Evolutionary conservation across 2,888 invertebrate species (phyloP).

Genomic region (Epicampocera succincta): DNA sequence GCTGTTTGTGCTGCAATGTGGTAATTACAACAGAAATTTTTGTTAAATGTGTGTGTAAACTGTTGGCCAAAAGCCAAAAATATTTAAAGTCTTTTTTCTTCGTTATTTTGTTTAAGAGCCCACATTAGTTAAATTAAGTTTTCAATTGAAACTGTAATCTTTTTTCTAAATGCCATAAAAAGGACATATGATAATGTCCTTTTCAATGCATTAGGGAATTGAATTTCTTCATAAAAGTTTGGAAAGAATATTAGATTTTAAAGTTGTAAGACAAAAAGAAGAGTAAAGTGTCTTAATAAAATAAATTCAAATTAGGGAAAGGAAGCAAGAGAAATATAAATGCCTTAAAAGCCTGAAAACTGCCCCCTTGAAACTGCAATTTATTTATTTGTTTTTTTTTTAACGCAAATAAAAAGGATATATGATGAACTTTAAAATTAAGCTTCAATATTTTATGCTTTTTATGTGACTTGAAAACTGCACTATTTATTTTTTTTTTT

Average conservation of each 20-base stretch:
- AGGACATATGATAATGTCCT: conserved; percentile 48
- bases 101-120: conserved; percentile 29
- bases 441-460: not conserved
- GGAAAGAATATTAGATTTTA: not conserved
- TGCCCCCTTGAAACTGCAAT: no score
- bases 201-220: conserved; percentile 43
- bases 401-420: conserved; percentile 14
- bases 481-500: no score
- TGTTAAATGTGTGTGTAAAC: conserved; percentile 42
- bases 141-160: conserved; percentile 52
- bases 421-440: not conserved
- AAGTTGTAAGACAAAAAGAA: not conserved
- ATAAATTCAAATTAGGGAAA: not conserved
- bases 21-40: conserved; percentile 66
- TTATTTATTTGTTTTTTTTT: no score
- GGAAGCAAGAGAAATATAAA: no score
- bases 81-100: conserved; percentile 47
- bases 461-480: not conserved
- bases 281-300: no score
- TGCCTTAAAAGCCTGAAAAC: no score
- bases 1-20: conserved; percentile 38
- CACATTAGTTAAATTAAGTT: conserved; percentile 69
- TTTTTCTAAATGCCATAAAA: conserved; percentile 30
- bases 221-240: conserved; percentile 22
- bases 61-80: conserved; percentile 65